These are phyloP conservation scores for Sycophila sp. DNA, from an alignment of 1,140 invertebrate genomes.

Conservation along the genomic window DNA sequence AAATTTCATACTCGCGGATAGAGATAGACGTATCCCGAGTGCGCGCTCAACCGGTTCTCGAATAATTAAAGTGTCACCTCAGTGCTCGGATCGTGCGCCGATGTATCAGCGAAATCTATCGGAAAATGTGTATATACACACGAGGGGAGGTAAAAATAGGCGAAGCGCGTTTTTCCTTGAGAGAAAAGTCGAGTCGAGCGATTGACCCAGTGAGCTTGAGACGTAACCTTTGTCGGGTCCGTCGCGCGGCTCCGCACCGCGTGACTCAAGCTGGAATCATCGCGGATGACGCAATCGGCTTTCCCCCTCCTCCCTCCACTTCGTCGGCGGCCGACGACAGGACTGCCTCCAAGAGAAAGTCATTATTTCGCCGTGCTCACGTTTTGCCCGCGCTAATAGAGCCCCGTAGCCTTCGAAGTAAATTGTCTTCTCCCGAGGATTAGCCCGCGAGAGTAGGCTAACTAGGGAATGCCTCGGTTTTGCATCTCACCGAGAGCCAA, in stretches of 20 bases:
- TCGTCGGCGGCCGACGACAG: slow-evolving; percentile 45
- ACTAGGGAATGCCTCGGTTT: slow-evolving; percentile 26
- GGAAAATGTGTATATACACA: no score
- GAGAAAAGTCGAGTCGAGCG: no score
- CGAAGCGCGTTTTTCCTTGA: no score
- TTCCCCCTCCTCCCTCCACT: background rate
- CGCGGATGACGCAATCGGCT: slow-evolving; percentile 52
- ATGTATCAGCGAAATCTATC: no score
- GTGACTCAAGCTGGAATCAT: slow-evolving; percentile 57
- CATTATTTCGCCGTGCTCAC: slow-evolving; percentile 59
- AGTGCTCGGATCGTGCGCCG: no score
- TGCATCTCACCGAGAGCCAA: slow-evolving; percentile 6
- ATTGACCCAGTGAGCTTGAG: slow-evolving; percentile 64
- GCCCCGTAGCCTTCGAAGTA: slow-evolving; percentile 67
- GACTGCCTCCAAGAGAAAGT: slow-evolving; percentile 59
- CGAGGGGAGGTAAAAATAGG: no score
- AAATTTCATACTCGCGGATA: no score
- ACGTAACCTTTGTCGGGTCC: slow-evolving; percentile 61
- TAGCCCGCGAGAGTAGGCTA: slow-evolving; percentile 17
- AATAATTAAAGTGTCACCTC: no score
- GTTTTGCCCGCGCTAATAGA: slow-evolving; percentile 59
- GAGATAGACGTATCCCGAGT: no score
- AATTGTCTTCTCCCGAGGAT: slow-evolving; percentile 58
- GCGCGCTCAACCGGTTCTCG: no score
- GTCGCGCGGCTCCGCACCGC: slow-evolving; percentile 34